Evolutionary conservation across 2,113 vertebrate species (phyloP).

Genomic region (Rhagologus leucostigma): DNA sequence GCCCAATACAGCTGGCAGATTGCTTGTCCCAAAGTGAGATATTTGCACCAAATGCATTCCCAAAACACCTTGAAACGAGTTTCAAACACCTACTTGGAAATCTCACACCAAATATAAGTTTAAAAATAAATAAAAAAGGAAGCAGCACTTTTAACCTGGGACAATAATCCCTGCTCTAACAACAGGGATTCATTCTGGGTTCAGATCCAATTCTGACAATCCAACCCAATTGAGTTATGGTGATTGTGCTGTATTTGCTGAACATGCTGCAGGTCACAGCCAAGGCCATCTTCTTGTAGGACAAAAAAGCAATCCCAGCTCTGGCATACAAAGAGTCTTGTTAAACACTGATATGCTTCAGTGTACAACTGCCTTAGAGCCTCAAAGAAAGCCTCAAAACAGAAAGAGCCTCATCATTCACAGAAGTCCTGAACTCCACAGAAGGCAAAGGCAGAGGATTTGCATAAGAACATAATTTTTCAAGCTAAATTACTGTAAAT

Average conservation of each 20-base stretch:
- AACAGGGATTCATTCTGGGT: not conserved
- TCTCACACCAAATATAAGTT: not conserved
- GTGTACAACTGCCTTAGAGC: not conserved
- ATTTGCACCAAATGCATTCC: not conserved
- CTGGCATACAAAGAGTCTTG: not conserved
- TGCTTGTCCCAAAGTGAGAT: not conserved
- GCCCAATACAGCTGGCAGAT: rapidly evolving
- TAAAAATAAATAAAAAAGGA: not conserved
- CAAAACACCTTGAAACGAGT: not conserved
- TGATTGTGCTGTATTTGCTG: not conserved
- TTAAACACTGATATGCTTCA: not conserved
- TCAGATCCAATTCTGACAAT: not conserved
- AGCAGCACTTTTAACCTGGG: not conserved
- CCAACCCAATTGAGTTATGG: not conserved
- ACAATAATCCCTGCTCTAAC: not conserved
- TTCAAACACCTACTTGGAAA: not conserved
- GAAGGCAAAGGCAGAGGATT: not conserved
- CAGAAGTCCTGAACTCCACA: not conserved
- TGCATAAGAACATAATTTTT: not conserved
- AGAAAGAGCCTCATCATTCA: not conserved
- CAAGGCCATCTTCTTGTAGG: not conserved
- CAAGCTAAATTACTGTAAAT: not conserved
- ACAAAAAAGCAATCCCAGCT: not conserved
- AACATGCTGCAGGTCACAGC: not conserved
- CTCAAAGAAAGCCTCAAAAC: not conserved